Percentiles rank a stretch among this genome's conserved stretches.
Conservation (phyloP, 2,113 vertebrate species). For the Carassius auratus region DNA sequence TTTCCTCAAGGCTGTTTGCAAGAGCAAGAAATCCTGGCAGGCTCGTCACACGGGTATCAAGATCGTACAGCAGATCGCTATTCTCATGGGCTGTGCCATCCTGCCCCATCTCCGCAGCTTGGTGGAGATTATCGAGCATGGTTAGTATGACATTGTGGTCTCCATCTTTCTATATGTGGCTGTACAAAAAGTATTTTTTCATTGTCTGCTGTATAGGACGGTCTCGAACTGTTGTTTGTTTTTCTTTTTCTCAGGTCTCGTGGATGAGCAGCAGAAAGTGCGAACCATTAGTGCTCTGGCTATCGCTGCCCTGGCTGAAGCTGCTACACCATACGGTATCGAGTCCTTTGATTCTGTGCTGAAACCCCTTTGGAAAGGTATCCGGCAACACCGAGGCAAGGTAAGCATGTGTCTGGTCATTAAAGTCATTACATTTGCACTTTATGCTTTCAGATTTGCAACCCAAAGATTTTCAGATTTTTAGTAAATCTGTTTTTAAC, state of each 20-base stretch:
- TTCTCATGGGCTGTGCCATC: conserved; percentile 99
- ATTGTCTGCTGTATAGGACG: neutral
- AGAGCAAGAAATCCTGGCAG: conserved; percentile 99
- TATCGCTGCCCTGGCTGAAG: conserved; percentile 96
- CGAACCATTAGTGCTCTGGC: conserved; percentile 97
- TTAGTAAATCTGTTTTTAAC: neutral
- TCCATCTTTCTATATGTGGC: neutral
- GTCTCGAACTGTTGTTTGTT: neutral
- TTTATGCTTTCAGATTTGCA: neutral
- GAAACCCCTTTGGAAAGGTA: conserved; percentile 98
- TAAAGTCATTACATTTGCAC: neutral
- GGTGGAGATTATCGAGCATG: conserved; percentile 99
- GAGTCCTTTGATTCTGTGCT: conserved; percentile 98
- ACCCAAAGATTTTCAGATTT: neutral
- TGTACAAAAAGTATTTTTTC: neutral
- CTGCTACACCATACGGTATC: conserved; percentile 96
- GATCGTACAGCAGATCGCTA: conserved; percentile 99
- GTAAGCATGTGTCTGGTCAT: conserved; percentile 65
- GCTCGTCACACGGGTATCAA: conserved; percentile 98
- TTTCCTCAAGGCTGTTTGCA: conserved; percentile 98
- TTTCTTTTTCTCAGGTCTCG: conserved; percentile 82
- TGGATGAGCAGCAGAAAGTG: conserved; percentile 99
- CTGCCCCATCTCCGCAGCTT: conserved; percentile 96
- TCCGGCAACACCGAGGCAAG: conserved; percentile 98
- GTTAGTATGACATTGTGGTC: conserved; percentile 72